A percentile compares a stretch with the other conserved stretches of the same genome.
phyloP scores from a whole-genome alignment of 53 echinoderm and acorn worm species.

The Pentamera pediparva region DNA sequence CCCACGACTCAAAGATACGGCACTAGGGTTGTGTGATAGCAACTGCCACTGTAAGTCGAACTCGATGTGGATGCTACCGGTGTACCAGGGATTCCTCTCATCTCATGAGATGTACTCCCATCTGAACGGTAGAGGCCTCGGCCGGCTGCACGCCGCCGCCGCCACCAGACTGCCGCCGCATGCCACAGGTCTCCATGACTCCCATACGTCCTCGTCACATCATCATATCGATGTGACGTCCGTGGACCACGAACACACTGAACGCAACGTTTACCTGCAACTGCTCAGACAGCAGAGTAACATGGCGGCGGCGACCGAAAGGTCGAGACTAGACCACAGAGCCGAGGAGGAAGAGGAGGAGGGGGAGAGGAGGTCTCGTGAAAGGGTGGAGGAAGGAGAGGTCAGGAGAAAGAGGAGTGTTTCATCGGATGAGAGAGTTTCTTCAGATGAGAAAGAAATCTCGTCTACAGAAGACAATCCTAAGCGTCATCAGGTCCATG shows the following conservation, averaged over 20 bases:
- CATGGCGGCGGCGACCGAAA: neutral
- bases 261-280: slow-evolving; percentile 10
- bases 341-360: neutral
- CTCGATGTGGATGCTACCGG: slow-evolving; percentile 25
- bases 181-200: neutral
- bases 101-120: slow-evolving; percentile 18
- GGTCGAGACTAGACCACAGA: neutral
- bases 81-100: slow-evolving; percentile 11
- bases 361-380: neutral
- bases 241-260: neutral
- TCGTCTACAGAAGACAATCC: neutral
- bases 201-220: neutral
- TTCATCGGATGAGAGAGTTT: neutral
- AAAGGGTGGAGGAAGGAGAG: neutral
- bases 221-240: neutral
- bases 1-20: too few species aligned
- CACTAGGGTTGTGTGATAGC: neutral
- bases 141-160: neutral
- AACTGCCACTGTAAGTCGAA: slow-evolving; percentile 12
- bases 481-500: neutral
- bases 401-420: neutral
- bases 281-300: slow-evolving; percentile 18
- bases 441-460: neutral
- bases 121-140: neutral
- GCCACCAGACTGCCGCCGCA: neutral